Evolutionary conservation across 2,888 invertebrate species (phyloP).

Genomic region (Hemicrepidius hirtus): DNA sequence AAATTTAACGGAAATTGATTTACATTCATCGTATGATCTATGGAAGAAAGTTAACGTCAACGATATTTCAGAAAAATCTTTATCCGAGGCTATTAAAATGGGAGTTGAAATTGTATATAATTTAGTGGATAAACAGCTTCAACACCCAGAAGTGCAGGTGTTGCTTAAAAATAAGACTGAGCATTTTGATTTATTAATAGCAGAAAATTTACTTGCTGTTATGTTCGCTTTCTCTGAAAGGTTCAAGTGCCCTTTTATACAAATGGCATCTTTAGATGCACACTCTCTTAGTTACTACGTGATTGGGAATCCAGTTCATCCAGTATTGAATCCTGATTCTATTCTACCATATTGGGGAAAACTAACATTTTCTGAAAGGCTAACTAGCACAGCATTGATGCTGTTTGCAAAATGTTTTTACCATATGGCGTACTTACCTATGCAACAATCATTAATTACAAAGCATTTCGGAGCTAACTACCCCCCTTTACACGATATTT

Average conservation of each 20-base stretch:
- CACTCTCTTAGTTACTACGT: constrained; percentile 60
- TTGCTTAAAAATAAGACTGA: constrained; percentile 62
- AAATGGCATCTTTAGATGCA: constrained; percentile 64
- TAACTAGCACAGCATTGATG: constrained; percentile 30
- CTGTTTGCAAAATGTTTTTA: not conserved
- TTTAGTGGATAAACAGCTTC: constrained; percentile 35
- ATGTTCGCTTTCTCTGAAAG: constrained; percentile 63
- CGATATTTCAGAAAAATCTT: too few species aligned
- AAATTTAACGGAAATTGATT: constrained; percentile 70
- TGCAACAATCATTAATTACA: constrained; percentile 49
- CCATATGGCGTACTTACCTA: not conserved
- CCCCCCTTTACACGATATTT: constrained; percentile 59
- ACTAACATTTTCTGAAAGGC: constrained; percentile 62
- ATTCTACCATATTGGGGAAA: constrained; percentile 57
- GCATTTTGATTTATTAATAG: constrained; percentile 66
- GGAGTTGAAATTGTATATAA: not conserved
- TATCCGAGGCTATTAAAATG: constrained; percentile 2
- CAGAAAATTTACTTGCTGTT: constrained; percentile 62
- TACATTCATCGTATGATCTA: constrained; percentile 64
- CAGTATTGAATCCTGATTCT: constrained; percentile 64
- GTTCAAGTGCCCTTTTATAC: constrained; percentile 66
- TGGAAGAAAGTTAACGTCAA: not conserved
- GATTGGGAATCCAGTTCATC: constrained; percentile 66
- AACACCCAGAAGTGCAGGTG: constrained; percentile 61
- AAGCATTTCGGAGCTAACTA: constrained; percentile 63